Conservation (phyloP, 2,888 invertebrate genomes). For the Mimas tiliae region DNA sequence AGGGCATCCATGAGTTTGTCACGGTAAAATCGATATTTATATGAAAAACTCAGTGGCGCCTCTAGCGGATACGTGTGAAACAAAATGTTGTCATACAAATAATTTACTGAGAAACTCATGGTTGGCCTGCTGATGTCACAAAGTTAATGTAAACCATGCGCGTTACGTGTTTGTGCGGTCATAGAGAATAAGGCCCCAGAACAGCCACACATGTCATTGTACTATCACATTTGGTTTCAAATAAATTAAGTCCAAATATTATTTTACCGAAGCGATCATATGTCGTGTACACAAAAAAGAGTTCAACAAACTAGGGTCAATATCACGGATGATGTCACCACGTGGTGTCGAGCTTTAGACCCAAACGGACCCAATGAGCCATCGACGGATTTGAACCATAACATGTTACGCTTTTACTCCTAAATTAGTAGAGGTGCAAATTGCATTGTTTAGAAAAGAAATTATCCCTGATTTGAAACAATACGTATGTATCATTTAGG, state of each 20-base stretch:
- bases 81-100: no score
- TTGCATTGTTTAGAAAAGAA: neutral
- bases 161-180: no score
- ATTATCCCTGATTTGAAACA: neutral
- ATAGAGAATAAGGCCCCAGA: no score
- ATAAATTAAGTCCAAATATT: conserved; percentile 16
- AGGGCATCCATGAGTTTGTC: no score
- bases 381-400: conserved; percentile 15
- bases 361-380: neutral
- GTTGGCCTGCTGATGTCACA: no score
- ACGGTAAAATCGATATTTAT: no score
- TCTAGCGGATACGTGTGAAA: no score
- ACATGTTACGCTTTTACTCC: neutral
- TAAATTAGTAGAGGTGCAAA: neutral
- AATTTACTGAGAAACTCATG: no score
- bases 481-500: no score
- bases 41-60: no score
- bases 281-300: conserved; percentile 29
- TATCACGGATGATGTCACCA: conserved; percentile 24
- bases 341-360: neutral
- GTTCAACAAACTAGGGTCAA: conserved; percentile 42
- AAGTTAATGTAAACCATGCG: no score
- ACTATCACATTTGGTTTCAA: neutral
- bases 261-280: conserved; percentile 14
- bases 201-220: neutral